These are phyloP conservation scores for Arvicola amphibius DNA, from an alignment of 2,797 vertebrate species.

Conservation along the genomic window DNA sequence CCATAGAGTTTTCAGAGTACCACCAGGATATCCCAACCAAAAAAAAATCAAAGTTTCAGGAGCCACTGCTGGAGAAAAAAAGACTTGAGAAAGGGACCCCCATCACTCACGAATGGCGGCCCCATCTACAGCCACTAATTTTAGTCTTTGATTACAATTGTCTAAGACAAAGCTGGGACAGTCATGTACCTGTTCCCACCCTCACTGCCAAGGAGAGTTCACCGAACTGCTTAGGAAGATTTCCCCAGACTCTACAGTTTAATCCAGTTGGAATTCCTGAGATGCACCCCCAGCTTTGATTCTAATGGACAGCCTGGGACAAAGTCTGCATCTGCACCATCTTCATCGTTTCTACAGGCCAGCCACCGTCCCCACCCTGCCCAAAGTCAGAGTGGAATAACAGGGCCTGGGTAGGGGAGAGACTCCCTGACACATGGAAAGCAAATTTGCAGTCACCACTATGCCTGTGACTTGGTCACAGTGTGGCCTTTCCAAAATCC, in stretches of 20 bases:
- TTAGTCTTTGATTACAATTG: fast-evolving
- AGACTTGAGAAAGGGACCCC: not conserved
- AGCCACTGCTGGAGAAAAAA: not conserved
- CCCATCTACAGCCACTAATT: fast-evolving
- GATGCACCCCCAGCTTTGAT: not conserved
- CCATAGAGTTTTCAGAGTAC: not conserved
- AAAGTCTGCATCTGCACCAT: not conserved
- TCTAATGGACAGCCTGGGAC: not conserved
- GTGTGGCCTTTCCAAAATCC: not conserved
- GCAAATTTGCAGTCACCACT: fast-evolving
- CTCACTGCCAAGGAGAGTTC: not conserved
- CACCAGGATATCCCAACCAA: not conserved
- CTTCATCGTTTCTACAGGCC: not conserved
- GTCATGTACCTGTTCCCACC: fast-evolving
- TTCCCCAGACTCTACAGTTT: not conserved
- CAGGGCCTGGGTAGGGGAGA: too few species aligned
- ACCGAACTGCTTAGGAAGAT: not conserved
- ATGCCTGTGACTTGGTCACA: not conserved
- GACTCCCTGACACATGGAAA: fast-evolving
- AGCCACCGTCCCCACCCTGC: fast-evolving
- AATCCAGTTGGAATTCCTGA: not conserved
- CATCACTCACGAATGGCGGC: fast-evolving
- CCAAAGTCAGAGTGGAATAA: not conserved
- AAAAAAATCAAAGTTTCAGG: not conserved
- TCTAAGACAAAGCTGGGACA: fast-evolving